A percentile compares a stretch with the other conserved stretches of the same genome.
phyloP scores from a whole-genome alignment of 2,113 vertebrate genomes.

The Lycocorax pyrrhopterus region DNA sequence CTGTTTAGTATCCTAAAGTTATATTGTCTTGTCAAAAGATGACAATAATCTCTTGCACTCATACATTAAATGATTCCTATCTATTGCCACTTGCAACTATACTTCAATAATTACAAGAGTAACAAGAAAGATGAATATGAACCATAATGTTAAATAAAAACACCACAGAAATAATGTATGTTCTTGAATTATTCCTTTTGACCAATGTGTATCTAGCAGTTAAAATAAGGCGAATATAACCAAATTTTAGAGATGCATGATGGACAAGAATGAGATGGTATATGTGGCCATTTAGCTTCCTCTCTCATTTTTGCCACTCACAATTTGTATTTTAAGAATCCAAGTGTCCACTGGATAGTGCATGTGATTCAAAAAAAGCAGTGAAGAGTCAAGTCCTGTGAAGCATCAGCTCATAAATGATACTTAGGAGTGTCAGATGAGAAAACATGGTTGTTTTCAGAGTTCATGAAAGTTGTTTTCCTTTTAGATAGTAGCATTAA shows the following conservation, averaged over 20 bases:
- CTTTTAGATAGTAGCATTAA: neutral
- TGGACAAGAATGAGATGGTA: neutral
- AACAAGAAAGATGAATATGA: neutral
- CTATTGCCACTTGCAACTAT: neutral
- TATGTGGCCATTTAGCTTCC: neutral
- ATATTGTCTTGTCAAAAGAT: neutral
- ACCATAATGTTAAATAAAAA: neutral
- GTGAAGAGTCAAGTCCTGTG: neutral
- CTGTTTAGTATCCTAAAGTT: neutral
- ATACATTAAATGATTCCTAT: neutral
- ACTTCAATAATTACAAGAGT: neutral
- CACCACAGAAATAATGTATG: neutral
- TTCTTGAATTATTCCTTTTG: neutral
- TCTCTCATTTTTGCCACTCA: neutral
- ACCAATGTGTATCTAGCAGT: neutral
- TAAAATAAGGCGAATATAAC: neutral
- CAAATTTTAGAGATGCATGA: neutral
- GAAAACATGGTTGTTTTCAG: neutral
- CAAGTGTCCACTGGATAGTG: neutral
- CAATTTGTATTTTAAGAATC: neutral
- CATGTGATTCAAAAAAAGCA: neutral
- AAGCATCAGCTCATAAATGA: neutral
- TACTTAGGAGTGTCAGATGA: neutral
- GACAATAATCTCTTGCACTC: neutral
- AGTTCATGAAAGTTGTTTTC: conserved; percentile 11